A percentile compares a stretch with the other conserved stretches of the same genome.
Conservation (phyloP, 2,113 vertebrate genomes). For the Phycodurus eques region DNA sequence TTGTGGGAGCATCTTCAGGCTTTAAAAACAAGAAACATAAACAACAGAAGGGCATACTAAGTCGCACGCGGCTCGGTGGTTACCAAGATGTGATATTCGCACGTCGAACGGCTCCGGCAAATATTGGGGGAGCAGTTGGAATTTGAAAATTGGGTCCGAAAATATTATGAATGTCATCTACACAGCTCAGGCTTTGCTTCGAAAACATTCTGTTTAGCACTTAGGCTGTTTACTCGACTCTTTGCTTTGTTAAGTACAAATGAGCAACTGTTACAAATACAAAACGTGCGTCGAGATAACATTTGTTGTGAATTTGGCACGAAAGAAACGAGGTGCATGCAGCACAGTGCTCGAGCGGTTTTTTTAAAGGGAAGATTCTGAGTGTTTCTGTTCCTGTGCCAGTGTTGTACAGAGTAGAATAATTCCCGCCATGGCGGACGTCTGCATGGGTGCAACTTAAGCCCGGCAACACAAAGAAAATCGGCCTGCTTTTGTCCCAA, state of each 20-base stretch:
- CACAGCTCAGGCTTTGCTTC: conserved; percentile 1
- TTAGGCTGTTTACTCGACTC: background rate
- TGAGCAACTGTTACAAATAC: background rate
- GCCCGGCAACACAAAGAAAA: too few relatives aligned
- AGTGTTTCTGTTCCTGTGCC: background rate
- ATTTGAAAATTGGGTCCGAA: background rate
- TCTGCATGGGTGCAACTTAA: background rate
- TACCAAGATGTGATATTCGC: conserved; percentile 12
- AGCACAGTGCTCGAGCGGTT: background rate
- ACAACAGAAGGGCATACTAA: background rate
- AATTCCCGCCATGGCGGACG: background rate
- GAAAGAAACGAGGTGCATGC: background rate
- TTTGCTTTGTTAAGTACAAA: background rate
- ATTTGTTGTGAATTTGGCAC: background rate
- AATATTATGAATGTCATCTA: background rate
- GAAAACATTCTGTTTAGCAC: background rate
- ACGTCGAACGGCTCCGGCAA: background rate
- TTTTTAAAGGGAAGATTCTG: background rate
- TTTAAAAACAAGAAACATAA: conserved; percentile 24
- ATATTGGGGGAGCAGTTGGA: background rate
- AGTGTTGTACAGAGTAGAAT: background rate
- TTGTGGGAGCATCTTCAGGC: conserved; percentile 11
- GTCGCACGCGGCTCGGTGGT: conserved; percentile 4
- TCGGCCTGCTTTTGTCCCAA: too few relatives aligned
- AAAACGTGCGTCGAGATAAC: background rate